Percentiles rank a stretch among this genome's conserved stretches.
These are phyloP conservation scores for Falco punctatus DNA, from an alignment of 2,113 vertebrate genomes.

Conservation along the genomic window DNA sequence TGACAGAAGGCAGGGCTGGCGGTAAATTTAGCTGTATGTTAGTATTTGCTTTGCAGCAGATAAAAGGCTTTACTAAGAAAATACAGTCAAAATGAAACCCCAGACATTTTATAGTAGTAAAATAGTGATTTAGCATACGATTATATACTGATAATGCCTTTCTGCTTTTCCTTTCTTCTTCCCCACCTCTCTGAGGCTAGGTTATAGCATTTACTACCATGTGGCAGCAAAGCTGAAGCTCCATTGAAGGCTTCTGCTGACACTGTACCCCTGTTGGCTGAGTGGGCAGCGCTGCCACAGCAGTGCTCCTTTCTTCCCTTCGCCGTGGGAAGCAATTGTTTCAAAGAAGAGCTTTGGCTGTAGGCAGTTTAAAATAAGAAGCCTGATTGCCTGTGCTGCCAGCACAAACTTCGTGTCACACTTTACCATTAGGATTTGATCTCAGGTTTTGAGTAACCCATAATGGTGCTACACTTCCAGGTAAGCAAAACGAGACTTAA, in stretches of 20 bases:
- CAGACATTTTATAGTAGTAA: not conserved
- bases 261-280: not conserved
- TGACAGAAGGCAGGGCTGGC: not conserved
- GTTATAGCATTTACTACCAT: not conserved
- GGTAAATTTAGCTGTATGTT: not conserved
- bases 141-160: not conserved
- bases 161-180: not conserved
- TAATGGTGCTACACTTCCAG: not conserved
- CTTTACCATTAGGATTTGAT: not conserved
- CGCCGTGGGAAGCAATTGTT: not conserved
- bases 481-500: not conserved
- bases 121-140: not conserved
- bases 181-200: not conserved
- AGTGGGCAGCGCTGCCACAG: not conserved
- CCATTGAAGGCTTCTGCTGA: not conserved
- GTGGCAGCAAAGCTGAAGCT: not conserved
- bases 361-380: not conserved
- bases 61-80: not conserved
- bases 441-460: slow-evolving; percentile 10
- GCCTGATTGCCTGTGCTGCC: not conserved
- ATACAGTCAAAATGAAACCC: not conserved
- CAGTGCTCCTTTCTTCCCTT: not conserved
- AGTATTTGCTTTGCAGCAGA: not conserved
- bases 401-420: not conserved
- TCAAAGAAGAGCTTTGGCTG: not conserved